These are phyloP conservation scores for Spheniscus humboldti DNA, from an alignment of 2,797 vertebrate genomes.

Conservation along the genomic window DNA sequence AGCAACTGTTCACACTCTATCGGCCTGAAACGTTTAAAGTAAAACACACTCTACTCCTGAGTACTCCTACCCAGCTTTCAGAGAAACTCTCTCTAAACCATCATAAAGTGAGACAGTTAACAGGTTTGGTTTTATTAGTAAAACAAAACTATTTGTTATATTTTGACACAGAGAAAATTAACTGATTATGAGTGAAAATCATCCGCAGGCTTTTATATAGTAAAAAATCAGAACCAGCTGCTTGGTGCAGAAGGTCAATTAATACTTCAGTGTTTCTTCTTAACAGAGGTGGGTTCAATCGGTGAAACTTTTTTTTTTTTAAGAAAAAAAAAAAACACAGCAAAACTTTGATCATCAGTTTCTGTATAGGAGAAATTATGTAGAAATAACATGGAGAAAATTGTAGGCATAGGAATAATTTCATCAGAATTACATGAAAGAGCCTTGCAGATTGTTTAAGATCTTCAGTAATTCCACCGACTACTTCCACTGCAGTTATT, in stretches of 20 bases:
- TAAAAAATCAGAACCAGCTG: conserved; percentile 38
- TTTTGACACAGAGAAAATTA: conserved; percentile 42
- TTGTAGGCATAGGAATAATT: background rate
- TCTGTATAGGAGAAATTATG: background rate
- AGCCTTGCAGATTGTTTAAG: background rate
- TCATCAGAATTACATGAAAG: background rate
- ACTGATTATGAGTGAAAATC: conserved; percentile 41
- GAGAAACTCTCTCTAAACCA: background rate
- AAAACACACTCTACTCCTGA: background rate
- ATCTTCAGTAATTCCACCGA: background rate
- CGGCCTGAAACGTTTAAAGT: background rate
- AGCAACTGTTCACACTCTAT: background rate
- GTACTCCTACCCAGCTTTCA: background rate
- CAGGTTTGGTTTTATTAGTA: conserved; percentile 10
- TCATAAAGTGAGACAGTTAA: conserved; percentile 10
- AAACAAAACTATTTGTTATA: conserved; percentile 10
- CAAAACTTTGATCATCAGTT: background rate
- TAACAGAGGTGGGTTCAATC: background rate
- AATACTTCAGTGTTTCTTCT: background rate
- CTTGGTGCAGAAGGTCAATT: conserved; percentile 27
- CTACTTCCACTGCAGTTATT: background rate
- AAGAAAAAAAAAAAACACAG: background rate
- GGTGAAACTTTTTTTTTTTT: background rate
- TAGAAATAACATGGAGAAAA: background rate
- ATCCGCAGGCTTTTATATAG: conserved; percentile 15